These are phyloP conservation scores for Neoniphon sammara DNA, from an alignment of 2,797 vertebrate genomes.

Conservation along the genomic window DNA sequence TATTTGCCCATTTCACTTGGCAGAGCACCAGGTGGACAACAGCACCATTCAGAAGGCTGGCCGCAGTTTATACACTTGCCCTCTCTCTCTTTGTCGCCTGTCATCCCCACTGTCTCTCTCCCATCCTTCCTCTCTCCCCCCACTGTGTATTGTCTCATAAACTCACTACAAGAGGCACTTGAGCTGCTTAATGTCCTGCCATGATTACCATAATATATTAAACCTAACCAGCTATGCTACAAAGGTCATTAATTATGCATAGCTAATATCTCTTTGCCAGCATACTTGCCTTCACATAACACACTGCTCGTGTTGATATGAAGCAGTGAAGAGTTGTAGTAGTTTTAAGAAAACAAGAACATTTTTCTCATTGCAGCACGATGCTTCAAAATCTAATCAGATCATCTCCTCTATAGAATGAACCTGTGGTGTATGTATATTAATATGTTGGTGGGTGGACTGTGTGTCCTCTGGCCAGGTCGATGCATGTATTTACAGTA, in stretches of 20 bases:
- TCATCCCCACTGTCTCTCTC: too few relatives aligned
- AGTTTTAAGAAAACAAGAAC: too few relatives aligned
- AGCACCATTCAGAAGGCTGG: constrained; percentile 44
- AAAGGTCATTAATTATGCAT: too few relatives aligned
- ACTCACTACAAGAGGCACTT: neutral
- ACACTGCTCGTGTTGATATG: too few relatives aligned
- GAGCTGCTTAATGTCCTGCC: neutral
- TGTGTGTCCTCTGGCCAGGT: constrained; percentile 9
- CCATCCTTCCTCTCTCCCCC: neutral
- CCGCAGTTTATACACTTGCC: constrained; percentile 3
- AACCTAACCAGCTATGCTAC: neutral
- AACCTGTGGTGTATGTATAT: too few relatives aligned
- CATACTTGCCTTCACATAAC: too few relatives aligned
- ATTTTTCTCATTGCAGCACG: too few relatives aligned
- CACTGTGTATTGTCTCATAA: neutral
- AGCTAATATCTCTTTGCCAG: too few relatives aligned
- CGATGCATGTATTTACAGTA: neutral
- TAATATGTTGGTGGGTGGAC: neutral
- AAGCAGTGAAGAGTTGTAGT: too few relatives aligned
- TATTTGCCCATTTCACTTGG: constrained; percentile 27
- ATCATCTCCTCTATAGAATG: too few relatives aligned
- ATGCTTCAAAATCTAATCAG: too few relatives aligned
- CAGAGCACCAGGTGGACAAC: constrained; percentile 42
- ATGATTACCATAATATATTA: too few relatives aligned
- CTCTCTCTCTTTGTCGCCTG: neutral